These are phyloP conservation scores for Stylophora pistillata DNA, from an alignment of 64 coral and sea anemone genomes.

Conservation along the genomic window DNA sequence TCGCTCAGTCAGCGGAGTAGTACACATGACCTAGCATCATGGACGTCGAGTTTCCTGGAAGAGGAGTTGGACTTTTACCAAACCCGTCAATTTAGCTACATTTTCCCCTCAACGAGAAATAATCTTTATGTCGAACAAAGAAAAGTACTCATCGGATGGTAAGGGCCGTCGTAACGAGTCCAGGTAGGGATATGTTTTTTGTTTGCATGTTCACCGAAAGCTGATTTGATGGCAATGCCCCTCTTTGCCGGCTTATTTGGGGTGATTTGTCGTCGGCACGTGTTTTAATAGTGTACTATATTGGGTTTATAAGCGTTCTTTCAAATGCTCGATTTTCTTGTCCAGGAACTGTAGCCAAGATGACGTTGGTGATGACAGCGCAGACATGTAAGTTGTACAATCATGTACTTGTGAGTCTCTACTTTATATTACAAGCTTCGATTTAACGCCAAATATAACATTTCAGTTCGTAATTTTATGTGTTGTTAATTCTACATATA, in stretches of 20 bases:
- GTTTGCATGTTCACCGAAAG: not conserved
- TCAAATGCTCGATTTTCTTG: not conserved
- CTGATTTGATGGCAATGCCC: not conserved
- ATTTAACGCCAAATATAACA: not conserved
- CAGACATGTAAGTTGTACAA: slow-evolving; percentile 25
- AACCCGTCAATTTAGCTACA: not conserved
- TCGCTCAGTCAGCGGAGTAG: not conserved
- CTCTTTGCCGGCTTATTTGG: not conserved
- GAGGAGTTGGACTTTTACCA: not conserved
- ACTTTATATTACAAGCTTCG: not conserved
- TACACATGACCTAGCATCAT: slow-evolving; percentile 24
- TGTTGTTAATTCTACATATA: not conserved
- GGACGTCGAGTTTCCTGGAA: slow-evolving; percentile 4
- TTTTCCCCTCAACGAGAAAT: not conserved
- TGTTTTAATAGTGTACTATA: not conserved
- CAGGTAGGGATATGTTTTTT: not conserved
- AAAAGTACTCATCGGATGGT: not conserved
- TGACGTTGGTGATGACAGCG: slow-evolving; percentile 2
- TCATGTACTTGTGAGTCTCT: not conserved
- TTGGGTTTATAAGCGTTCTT: not conserved
- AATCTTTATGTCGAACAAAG: slow-evolving; percentile 41
- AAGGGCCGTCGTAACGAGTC: slow-evolving; percentile 23
- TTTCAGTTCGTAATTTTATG: not conserved
- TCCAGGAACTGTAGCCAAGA: slow-evolving; percentile 28
- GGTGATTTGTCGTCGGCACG: not conserved